Evolutionary conservation across 2,113 vertebrate species (phyloP).

Genomic region (Notechis scutatus): DNA sequence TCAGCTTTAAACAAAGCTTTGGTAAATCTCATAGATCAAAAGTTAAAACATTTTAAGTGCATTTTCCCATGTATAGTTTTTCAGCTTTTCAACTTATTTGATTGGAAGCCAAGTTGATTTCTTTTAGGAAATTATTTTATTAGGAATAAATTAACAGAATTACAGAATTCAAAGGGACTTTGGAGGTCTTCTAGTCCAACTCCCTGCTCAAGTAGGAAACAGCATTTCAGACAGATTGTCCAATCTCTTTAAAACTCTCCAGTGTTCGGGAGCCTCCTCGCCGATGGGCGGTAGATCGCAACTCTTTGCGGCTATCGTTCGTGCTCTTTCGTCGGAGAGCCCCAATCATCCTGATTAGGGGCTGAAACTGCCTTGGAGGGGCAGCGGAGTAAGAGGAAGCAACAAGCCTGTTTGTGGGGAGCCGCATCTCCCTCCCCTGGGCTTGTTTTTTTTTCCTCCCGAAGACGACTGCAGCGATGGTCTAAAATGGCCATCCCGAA

Average conservation of each 20-base stretch:
- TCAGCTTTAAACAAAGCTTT: slow-evolving; percentile 7
- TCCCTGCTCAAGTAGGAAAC: neutral
- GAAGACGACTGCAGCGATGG: no score
- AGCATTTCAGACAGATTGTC: neutral
- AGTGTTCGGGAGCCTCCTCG: no score
- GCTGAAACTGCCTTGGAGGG: no score
- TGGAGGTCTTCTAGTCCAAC: neutral
- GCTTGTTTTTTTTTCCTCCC: no score
- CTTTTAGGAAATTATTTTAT: neutral
- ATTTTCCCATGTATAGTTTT: neutral
- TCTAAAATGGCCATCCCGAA: no score
- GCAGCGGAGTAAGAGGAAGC: no score
- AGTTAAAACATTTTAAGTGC: neutral
- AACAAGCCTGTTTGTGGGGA: no score
- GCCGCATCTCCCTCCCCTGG: no score
- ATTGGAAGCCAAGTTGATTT: neutral
- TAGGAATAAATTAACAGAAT: neutral
- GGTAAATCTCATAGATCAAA: slow-evolving; percentile 18
- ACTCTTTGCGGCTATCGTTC: no score
- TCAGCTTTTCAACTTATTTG: neutral
- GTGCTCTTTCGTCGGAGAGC: no score
- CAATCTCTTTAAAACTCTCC: neutral
- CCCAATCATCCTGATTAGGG: no score
- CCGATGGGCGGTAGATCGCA: no score
- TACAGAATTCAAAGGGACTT: neutral